phyloP scores from a whole-genome alignment of 2,113 vertebrate genomes.

The Anser brachyrhynchus region DNA sequence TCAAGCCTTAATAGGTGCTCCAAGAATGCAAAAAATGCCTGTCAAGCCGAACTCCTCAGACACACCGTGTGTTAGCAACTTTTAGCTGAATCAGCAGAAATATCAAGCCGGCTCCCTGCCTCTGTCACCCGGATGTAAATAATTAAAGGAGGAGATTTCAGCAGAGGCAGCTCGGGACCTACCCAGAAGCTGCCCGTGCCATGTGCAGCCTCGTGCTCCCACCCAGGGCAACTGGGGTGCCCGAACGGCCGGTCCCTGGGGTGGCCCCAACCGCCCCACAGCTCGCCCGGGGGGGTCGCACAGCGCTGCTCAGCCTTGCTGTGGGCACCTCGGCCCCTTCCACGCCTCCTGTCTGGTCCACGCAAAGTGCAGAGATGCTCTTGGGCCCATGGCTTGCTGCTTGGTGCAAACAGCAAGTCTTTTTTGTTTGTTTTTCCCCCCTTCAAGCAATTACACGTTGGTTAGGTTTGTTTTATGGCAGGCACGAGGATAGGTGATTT shows the following conservation, averaged over 20 bases:
- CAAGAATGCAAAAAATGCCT: background rate
- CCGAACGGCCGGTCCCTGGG: no score
- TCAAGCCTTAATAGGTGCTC: background rate
- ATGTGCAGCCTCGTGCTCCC: background rate
- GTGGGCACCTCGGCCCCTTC: fast-evolving
- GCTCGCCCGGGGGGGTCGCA: background rate
- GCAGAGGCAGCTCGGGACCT: background rate
- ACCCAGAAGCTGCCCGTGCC: background rate
- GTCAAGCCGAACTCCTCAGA: background rate
- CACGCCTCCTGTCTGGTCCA: fast-evolving
- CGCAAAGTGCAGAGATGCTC: no score
- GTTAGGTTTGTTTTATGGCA: background rate
- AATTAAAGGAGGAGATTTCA: background rate
- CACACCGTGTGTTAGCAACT: background rate
- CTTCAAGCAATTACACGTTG: background rate
- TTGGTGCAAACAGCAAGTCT: background rate
- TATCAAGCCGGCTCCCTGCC: background rate
- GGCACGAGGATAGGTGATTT: background rate
- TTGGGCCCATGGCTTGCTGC: fast-evolving
- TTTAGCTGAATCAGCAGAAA: background rate
- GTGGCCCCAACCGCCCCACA: background rate
- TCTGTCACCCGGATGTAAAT: background rate
- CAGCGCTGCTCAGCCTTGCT: background rate
- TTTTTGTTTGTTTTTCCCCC: no score
- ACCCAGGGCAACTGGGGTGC: background rate